Evolutionary conservation across 2,888 invertebrate genomes (phyloP).

Genomic region (Caenorhabditis virilis): DNA sequence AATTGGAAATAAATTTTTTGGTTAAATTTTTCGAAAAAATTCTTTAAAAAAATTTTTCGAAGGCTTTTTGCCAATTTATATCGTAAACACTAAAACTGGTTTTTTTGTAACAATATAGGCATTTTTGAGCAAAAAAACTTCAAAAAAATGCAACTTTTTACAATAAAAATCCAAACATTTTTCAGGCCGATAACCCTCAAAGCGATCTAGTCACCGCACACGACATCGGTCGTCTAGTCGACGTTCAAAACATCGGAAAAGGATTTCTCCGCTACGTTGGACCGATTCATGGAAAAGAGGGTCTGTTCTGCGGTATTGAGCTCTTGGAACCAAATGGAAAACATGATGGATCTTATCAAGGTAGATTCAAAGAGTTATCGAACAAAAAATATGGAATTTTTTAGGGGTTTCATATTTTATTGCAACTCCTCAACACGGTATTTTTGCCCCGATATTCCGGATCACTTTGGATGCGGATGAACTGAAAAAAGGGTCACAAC

Average conservation of each 20-base stretch:
- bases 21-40: too few species aligned
- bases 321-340: constrained; percentile 74
- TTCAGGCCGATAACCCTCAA: constrained; percentile 42
- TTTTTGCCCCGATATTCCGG: constrained; percentile 74
- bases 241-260: constrained; percentile 41
- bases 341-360: constrained; percentile 74
- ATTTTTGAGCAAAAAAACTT: background rate
- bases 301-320: constrained; percentile 77
- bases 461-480: constrained; percentile 27
- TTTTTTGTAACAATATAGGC: background rate
- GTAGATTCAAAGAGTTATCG: constrained; percentile 15
- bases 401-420: constrained; percentile 75
- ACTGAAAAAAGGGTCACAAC: constrained; percentile 7
- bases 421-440: constrained; percentile 74
- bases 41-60: too few species aligned
- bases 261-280: constrained; percentile 75
- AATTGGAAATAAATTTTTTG: too few species aligned
- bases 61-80: too few species aligned
- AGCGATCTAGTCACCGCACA: constrained; percentile 39
- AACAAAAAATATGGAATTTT: constrained; percentile 3
- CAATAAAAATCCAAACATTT: background rate
- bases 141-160: background rate
- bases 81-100: background rate
- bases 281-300: constrained; percentile 73
- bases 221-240: constrained; percentile 42